Evolutionary conservation across 2,888 invertebrate species (phyloP).

Genomic region (Salticus scenicus): DNA sequence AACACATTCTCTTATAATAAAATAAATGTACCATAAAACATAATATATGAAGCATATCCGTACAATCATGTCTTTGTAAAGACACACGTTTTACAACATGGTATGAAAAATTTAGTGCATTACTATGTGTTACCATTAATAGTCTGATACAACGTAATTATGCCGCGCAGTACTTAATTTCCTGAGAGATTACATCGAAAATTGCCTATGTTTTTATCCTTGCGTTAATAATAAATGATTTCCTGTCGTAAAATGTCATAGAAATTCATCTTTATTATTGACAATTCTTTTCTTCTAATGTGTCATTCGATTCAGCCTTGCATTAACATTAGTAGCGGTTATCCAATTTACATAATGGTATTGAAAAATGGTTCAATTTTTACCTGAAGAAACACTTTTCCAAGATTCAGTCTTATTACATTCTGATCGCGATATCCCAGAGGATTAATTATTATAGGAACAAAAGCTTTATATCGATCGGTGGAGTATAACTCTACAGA

Average conservation of each 20-base stretch:
- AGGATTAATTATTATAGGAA: neutral
- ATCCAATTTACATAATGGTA: conserved; percentile 15
- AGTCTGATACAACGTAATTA: too few species aligned
- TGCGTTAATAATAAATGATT: neutral
- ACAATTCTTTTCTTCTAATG: neutral
- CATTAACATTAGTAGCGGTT: neutral
- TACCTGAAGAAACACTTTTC: neutral
- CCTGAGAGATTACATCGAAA: neutral
- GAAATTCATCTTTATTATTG: neutral
- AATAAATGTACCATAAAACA: too few species aligned
- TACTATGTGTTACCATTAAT: too few species aligned
- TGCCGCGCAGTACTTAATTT: too few species aligned
- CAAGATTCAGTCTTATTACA: neutral
- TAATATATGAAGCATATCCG: too few species aligned
- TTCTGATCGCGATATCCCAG: neutral
- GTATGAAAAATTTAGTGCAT: too few species aligned
- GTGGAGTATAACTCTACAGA: neutral
- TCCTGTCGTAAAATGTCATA: neutral
- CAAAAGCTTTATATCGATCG: conserved; percentile 11
- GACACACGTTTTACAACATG: too few species aligned
- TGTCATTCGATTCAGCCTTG: neutral
- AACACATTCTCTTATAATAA: too few species aligned
- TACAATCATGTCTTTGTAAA: too few species aligned
- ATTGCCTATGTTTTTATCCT: neutral
- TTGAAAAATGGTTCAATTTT: conserved; percentile 15